Conservation (phyloP, 1,140 invertebrate genomes). For the Pogonomyrmex barbatus region DNA sequence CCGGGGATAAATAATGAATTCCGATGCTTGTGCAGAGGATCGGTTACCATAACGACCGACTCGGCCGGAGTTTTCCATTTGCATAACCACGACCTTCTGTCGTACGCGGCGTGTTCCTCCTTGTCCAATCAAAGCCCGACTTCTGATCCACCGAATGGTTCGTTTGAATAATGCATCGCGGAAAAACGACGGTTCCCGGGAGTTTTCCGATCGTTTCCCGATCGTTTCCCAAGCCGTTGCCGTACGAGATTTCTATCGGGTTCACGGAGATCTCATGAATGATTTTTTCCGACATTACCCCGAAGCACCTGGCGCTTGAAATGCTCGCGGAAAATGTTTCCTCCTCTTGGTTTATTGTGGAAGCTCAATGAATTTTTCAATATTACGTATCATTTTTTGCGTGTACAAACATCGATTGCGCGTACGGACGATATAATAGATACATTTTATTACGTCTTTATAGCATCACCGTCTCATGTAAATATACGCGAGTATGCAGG, state of each 20-base stretch:
- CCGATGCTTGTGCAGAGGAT: conserved; percentile 26
- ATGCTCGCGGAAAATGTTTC: not conserved
- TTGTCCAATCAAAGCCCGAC: conserved; percentile 40
- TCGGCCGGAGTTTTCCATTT: conserved; percentile 50
- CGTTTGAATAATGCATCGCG: conserved; percentile 62
- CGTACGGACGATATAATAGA: not conserved
- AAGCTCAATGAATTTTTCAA: not conserved
- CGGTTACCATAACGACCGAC: conserved; percentile 51
- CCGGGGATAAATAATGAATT: conserved; percentile 56
- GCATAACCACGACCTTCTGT: conserved; percentile 64
- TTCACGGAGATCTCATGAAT: not conserved
- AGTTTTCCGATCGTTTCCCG: not conserved
- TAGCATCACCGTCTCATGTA: not conserved
- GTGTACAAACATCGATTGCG: not conserved
- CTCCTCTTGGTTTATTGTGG: not conserved
- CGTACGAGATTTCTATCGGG: not conserved
- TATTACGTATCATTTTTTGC: not conserved
- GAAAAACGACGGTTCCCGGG: not conserved
- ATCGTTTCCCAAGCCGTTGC: conserved; percentile 32
- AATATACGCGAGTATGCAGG: not conserved
- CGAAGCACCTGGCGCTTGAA: not conserved
- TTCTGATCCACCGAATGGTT: conserved; percentile 29
- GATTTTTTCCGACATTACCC: not conserved
- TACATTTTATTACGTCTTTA: not conserved
- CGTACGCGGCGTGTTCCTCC: conserved; percentile 7